phyloP scores from a whole-genome alignment of 2,113 vertebrate species.

The Oryzias melastigma region DNA sequence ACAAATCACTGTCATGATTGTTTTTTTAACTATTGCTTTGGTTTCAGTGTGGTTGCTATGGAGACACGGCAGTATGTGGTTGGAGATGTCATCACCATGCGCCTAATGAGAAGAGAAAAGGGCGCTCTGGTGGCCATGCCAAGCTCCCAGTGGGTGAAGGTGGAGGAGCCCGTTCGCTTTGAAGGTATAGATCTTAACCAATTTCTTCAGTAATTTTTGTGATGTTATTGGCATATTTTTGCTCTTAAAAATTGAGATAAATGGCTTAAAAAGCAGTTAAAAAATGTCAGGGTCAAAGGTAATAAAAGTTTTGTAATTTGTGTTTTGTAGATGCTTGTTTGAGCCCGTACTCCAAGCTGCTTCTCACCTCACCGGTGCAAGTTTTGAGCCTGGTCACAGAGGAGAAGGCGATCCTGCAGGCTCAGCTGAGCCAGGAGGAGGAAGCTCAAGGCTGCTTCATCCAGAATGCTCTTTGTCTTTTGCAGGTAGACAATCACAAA shows the following conservation, averaged over 20 bases:
- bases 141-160: conserved; percentile 90
- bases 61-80: conserved; percentile 89
- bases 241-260: no score
- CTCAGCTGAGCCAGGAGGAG: conserved; percentile 84
- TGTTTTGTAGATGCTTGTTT: conserved; percentile 63
- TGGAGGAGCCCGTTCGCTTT: conserved; percentile 89
- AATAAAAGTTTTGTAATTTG: background rate
- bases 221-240: no score
- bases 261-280: no score
- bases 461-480: conserved; percentile 90
- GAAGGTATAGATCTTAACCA: conserved; percentile 74
- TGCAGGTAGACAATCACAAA: conserved; percentile 79
- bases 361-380: conserved; percentile 88
- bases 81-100: conserved; percentile 93
- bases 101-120: conserved; percentile 94
- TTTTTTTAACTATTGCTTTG: background rate
- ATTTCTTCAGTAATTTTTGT: no score
- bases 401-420: conserved; percentile 83
- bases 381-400: conserved; percentile 84
- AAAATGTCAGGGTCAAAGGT: no score
- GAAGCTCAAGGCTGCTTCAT: conserved; percentile 89
- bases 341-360: conserved; percentile 91
- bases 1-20: no score
- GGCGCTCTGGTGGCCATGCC: conserved; percentile 92
- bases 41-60: conserved; percentile 89